Conservation (phyloP, 2,888 invertebrate genomes). For the Auanema sp. region DNA sequence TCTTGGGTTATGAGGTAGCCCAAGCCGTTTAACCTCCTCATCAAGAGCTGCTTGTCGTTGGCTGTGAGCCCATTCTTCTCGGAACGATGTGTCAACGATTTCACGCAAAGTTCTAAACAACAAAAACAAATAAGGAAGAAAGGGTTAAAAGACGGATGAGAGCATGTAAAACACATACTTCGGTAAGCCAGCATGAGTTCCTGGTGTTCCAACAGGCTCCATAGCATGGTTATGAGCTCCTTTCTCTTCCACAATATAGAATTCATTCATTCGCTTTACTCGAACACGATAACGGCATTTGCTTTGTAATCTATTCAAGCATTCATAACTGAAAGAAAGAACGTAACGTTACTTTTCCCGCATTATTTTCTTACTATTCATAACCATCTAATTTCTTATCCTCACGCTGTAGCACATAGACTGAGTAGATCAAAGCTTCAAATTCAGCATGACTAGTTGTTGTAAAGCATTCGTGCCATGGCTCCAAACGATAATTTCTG, state of each 20-base stretch:
- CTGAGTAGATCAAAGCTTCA: slow-evolving; percentile 45
- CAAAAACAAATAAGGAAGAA: neutral
- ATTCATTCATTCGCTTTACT: slow-evolving; percentile 32
- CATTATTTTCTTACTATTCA: slow-evolving; percentile 23
- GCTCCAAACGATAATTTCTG: slow-evolving; percentile 21
- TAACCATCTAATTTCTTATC: slow-evolving; percentile 37
- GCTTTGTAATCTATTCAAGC: slow-evolving; percentile 42
- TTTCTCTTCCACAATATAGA: slow-evolving; percentile 41
- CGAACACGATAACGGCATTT: slow-evolving; percentile 35
- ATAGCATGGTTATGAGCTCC: slow-evolving; percentile 42
- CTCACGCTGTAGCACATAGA: slow-evolving; percentile 35
- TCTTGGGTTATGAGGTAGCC: slow-evolving; percentile 43
- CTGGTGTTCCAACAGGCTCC: slow-evolving; percentile 39
- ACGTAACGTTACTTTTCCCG: neutral
- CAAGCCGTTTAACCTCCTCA: slow-evolving; percentile 41
- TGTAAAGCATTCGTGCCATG: slow-evolving; percentile 44
- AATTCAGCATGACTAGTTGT: slow-evolving; percentile 32
- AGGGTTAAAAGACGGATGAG: neutral
- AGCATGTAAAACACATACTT: slow-evolving; percentile 19
- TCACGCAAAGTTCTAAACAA: slow-evolving; percentile 39
- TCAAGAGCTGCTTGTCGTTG: slow-evolving; percentile 31
- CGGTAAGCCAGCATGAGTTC: slow-evolving; percentile 44
- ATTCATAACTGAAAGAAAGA: slow-evolving; percentile 35
- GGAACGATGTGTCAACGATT: slow-evolving; percentile 45
- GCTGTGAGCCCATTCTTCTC: slow-evolving; percentile 35